These are phyloP conservation scores for Cryptocephalus primarius DNA, from an alignment of 2,888 invertebrate species.

Conservation along the genomic window DNA sequence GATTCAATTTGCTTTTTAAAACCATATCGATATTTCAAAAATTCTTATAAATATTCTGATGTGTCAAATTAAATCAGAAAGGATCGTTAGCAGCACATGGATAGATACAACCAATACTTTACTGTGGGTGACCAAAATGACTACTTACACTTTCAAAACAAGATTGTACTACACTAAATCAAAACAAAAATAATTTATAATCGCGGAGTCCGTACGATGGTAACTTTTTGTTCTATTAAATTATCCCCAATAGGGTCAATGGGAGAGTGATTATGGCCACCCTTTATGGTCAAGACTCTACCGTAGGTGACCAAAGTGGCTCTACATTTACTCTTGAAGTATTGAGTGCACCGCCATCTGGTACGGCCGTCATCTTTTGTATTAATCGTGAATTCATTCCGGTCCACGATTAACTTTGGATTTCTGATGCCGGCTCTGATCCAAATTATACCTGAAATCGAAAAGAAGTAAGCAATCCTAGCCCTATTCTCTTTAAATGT, in stretches of 20 bases:
- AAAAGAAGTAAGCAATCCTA: not conserved
- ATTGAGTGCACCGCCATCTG: slow-evolving; percentile 21
- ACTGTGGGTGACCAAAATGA: no score
- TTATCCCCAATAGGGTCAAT: slow-evolving; percentile 11
- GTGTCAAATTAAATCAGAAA: no score
- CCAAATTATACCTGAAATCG: slow-evolving; percentile 15
- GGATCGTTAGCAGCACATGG: no score
- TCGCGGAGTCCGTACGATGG: not conserved
- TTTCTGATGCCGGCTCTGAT: slow-evolving; percentile 18
- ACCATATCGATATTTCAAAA: no score
- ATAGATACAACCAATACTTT: no score
- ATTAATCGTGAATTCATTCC: slow-evolving; percentile 18
- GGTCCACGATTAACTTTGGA: slow-evolving; percentile 19
- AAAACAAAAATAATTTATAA: no score
- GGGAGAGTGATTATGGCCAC: slow-evolving; percentile 22
- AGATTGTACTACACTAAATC: no score
- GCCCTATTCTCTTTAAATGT: no score
- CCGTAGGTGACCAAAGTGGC: slow-evolving; percentile 20
- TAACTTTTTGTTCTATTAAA: slow-evolving; percentile 6
- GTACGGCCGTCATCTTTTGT: slow-evolving; percentile 15
- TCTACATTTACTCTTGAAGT: slow-evolving; percentile 22
- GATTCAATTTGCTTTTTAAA: no score
- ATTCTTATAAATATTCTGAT: no score
- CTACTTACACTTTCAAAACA: no score
- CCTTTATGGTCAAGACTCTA: slow-evolving; percentile 18